These are phyloP conservation scores for Anoplopoma fimbria DNA, from an alignment of 2,113 vertebrate genomes.

Conservation along the genomic window DNA sequence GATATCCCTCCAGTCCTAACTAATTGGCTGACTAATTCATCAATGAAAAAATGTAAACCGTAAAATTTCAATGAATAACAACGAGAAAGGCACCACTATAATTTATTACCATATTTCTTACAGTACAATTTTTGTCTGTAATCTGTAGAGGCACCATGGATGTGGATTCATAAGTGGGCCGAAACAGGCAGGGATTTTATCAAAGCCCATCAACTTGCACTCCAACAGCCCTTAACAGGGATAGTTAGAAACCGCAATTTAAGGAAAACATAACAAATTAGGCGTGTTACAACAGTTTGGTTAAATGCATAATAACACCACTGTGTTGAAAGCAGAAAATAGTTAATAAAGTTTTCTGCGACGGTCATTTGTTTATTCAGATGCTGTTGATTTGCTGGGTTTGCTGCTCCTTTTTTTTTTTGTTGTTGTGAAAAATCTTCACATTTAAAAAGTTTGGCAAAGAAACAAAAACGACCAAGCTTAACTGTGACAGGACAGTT, in stretches of 20 bases:
- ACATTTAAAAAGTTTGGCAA: constrained; percentile 7
- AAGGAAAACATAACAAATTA: not conserved
- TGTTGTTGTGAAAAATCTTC: constrained; percentile 18
- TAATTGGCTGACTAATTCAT: constrained; percentile 5
- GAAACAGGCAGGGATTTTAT: not conserved
- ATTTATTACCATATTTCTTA: not conserved
- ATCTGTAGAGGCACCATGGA: not conserved
- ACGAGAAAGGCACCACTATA: not conserved
- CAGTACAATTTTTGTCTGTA: not conserved
- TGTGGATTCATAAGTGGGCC: not conserved
- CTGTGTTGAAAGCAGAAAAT: not conserved
- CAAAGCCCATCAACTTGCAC: not conserved
- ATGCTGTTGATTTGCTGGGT: not conserved
- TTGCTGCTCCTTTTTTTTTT: not conserved
- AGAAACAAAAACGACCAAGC: not conserved
- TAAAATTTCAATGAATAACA: not conserved
- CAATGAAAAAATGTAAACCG: not conserved
- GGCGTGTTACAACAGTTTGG: not conserved
- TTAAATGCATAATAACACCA: not conserved
- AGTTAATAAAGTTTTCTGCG: not conserved
- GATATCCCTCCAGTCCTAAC: not conserved
- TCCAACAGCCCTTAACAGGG: not conserved
- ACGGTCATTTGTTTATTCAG: not conserved
- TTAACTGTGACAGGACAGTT: constrained; percentile 34
- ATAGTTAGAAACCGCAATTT: not conserved